phyloP scores from a whole-genome alignment of 1,140 invertebrate species.

The Lordiphosa clarofinis region DNA sequence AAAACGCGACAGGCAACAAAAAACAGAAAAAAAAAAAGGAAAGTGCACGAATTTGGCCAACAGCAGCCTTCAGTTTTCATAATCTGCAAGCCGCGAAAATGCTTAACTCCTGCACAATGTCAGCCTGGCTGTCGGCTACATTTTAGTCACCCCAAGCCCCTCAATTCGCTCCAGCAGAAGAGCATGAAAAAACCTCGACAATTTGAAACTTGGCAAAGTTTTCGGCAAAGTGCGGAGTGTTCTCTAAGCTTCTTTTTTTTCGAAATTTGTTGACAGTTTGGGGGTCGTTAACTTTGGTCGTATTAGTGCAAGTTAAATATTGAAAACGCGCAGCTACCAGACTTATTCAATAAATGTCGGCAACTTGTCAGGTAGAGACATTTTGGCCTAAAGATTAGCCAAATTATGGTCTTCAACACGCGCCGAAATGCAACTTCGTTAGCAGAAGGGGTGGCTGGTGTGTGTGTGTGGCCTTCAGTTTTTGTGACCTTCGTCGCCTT shows the following conservation, averaged over 20 bases:
- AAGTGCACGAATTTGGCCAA: constrained; percentile 17
- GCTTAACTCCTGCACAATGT: constrained; percentile 64
- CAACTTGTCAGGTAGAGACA: constrained; percentile 48
- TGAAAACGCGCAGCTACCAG: constrained; percentile 45
- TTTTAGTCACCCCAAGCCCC: constrained; percentile 12
- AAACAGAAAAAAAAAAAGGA: constrained; percentile 5
- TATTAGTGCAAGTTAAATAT: constrained; percentile 69
- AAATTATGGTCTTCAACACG: constrained; percentile 65
- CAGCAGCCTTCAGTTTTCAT: constrained; percentile 42
- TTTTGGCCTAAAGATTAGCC: constrained; percentile 39
- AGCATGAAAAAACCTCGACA: constrained; percentile 35
- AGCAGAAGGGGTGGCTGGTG: constrained; percentile 14
- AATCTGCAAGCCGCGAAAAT: constrained; percentile 65
- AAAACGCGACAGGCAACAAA: background rate
- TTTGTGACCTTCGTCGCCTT: constrained; percentile 52
- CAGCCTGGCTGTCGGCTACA: constrained; percentile 54
- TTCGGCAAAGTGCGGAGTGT: constrained; percentile 34
- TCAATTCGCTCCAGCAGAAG: background rate
- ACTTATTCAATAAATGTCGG: constrained; percentile 75
- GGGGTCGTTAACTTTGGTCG: constrained; percentile 54
- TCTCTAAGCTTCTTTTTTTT: constrained; percentile 19
- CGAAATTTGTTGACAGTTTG: constrained; percentile 66
- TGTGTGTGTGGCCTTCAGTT: constrained; percentile 12
- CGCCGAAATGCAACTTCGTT: constrained; percentile 11
- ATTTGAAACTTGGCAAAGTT: constrained; percentile 60